phyloP scores from a whole-genome alignment of 1,140 invertebrate genomes.

The Teleogryllus occipitalis region DNA sequence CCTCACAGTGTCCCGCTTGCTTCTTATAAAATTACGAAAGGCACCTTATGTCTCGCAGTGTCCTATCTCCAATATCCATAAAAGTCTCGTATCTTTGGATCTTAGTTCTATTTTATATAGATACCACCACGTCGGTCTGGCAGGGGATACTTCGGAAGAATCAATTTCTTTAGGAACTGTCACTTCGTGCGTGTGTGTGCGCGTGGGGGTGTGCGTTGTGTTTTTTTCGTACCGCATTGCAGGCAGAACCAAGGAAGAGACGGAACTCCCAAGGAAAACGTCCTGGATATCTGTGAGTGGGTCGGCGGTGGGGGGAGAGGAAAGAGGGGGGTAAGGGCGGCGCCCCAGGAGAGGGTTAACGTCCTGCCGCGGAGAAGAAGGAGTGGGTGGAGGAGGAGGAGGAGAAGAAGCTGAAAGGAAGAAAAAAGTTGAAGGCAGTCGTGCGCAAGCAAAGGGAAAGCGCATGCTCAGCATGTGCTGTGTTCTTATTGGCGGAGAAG shows the following conservation, averaged over 20 bases:
- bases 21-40: background rate
- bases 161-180: constrained; percentile 5
- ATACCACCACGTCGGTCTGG: background rate
- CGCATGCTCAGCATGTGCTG: background rate
- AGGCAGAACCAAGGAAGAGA: background rate
- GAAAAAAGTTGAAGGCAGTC: background rate
- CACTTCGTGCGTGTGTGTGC: background rate
- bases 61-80: background rate
- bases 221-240: constrained; percentile 1
- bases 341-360: background rate
- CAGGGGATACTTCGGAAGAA: background rate
- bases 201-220: background rate
- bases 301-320: background rate
- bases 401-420: background rate
- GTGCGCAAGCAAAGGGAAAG: background rate
- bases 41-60: background rate
- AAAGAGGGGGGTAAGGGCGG: background rate
- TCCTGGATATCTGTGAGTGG: background rate
- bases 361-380: background rate
- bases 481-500: background rate
- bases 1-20: background rate
- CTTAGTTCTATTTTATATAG: constrained; percentile 6
- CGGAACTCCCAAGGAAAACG: too few relatives aligned
- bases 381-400: background rate
- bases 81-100: background rate